phyloP scores from a whole-genome alignment of 1,140 invertebrate species.

The Liolophura sinensis region DNA sequence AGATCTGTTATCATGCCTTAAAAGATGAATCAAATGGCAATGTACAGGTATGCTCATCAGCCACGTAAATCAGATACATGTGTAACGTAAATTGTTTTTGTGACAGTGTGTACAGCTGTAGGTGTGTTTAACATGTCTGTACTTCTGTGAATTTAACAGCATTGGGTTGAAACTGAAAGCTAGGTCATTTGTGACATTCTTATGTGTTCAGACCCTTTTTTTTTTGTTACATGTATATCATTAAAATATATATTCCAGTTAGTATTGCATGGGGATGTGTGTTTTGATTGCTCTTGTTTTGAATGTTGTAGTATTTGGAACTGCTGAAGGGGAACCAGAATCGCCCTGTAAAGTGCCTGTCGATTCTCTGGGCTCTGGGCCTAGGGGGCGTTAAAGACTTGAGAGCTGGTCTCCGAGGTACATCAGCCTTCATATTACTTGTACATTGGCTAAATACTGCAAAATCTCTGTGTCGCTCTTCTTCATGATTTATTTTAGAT shows the following conservation, averaged over 20 bases:
- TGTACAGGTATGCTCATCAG: too few relatives aligned
- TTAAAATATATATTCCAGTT: too few relatives aligned
- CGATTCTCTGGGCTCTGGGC: conserved; percentile 77
- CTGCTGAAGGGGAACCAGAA: conserved; percentile 67
- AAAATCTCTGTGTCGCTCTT: not conserved
- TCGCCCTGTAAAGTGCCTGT: conserved; percentile 73
- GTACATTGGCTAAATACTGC: not conserved
- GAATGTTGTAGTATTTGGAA: conserved; percentile 44
- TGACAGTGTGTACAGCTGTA: too few relatives aligned
- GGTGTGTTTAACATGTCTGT: too few relatives aligned
- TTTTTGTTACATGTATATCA: too few relatives aligned
- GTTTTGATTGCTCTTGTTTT: conserved; percentile 7
- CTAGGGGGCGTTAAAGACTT: conserved; percentile 74
- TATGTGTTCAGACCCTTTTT: too few relatives aligned
- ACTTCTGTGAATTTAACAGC: too few relatives aligned
- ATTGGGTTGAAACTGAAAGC: not conserved
- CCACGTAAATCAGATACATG: too few relatives aligned
- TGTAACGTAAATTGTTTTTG: too few relatives aligned
- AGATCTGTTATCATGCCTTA: too few relatives aligned
- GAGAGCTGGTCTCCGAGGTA: conserved; percentile 72
- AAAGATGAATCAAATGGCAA: too few relatives aligned
- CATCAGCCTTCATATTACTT: not conserved
- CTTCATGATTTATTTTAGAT: not conserved
- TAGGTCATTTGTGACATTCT: not conserved
- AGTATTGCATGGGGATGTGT: too few relatives aligned